Evolutionary conservation across 2,113 vertebrate genomes (phyloP).

Genomic region (Tragulus kanchil): DNA sequence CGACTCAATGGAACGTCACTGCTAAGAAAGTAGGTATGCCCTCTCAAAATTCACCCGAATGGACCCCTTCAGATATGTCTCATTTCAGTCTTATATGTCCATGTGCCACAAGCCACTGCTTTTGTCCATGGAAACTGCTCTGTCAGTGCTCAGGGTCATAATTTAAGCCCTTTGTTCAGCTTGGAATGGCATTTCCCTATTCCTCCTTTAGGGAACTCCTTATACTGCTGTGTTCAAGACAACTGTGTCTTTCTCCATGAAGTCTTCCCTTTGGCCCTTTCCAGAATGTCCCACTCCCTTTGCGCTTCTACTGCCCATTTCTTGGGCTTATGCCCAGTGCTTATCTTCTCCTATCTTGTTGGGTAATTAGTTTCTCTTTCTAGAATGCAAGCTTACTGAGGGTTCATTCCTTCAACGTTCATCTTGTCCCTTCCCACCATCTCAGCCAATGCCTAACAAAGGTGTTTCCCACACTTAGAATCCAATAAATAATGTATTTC

Average conservation of each 20-base stretch:
- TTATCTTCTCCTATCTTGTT: background rate
- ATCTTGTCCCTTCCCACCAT: background rate
- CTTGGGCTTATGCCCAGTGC: background rate
- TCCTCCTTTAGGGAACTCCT: background rate
- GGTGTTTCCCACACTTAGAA: background rate
- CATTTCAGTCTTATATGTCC: background rate
- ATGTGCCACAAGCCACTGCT: background rate
- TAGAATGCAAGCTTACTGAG: background rate
- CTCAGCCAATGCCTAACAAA: background rate
- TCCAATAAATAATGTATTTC: background rate
- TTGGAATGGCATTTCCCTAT: background rate
- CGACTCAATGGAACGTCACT: background rate
- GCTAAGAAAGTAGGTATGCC: background rate
- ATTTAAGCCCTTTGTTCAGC: background rate
- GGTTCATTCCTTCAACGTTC: background rate
- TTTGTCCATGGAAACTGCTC: background rate
- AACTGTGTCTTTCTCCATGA: background rate
- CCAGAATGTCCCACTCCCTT: background rate
- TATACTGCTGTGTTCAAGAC: background rate
- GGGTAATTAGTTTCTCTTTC: background rate
- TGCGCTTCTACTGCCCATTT: background rate
- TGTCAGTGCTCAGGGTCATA: accelerated
- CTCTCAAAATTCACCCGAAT: too few species aligned
- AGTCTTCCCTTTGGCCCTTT: background rate
- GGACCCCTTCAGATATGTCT: background rate